phyloP scores from a whole-genome alignment of 2,888 invertebrate species.

The Sarcophaga caerulescens region DNA sequence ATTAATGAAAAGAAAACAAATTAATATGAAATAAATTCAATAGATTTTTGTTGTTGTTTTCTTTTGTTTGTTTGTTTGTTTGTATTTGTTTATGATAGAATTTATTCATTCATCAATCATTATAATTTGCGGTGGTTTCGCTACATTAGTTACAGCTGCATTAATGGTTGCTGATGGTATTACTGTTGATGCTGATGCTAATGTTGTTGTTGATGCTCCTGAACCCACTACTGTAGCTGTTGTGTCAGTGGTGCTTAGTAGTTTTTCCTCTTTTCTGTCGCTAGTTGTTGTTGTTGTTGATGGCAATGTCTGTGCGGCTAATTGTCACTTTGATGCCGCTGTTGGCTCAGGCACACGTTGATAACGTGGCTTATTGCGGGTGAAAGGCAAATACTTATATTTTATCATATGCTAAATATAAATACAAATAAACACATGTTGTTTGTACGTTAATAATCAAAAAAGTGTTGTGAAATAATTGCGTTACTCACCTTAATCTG shows the following conservation, averaged over 20 bases:
- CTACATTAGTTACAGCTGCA: conserved; percentile 70
- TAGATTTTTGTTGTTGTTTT: conserved; percentile 50
- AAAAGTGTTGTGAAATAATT: neutral
- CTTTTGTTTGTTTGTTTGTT: conserved; percentile 36
- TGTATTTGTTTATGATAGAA: conserved; percentile 61
- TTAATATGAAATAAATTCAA: conserved; percentile 38
- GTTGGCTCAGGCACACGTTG: conserved; percentile 83
- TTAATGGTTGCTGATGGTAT: conserved; percentile 28
- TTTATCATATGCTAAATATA: conserved; percentile 98
- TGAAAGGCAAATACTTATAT: conserved; percentile 99
- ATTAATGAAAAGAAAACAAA: conserved; percentile 37
- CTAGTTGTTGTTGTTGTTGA: conserved; percentile 62
- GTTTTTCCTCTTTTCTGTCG: conserved; percentile 69
- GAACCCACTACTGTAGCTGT: conserved; percentile 69
- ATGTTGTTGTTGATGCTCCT: conserved; percentile 71
- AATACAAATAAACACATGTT: conserved; percentile 27
- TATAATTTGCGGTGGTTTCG: conserved; percentile 80
- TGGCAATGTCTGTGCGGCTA: conserved; percentile 81
- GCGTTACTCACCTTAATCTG: conserved; percentile 93
- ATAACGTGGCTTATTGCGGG: conserved; percentile 98
- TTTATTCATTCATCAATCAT: conserved; percentile 77
- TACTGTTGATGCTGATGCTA: conserved; percentile 68
- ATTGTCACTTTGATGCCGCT: conserved; percentile 81
- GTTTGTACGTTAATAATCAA: neutral
- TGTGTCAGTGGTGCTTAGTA: conserved; percentile 67